A percentile compares a stretch with the other conserved stretches of the same genome.
Conservation (phyloP, 1,140 invertebrate species). For the Pectinophora gossypiella region DNA sequence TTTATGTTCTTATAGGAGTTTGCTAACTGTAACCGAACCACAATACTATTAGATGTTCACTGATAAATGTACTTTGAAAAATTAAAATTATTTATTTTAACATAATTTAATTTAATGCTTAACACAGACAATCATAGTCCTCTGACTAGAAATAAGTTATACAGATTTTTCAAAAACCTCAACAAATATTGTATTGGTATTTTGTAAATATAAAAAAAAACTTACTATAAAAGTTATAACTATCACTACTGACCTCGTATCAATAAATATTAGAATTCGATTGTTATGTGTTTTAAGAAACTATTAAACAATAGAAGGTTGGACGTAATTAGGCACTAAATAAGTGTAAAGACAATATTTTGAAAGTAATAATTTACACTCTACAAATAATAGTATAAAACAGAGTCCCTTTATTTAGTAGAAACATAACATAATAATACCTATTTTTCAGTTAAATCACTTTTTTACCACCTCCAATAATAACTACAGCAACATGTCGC, state of each 20-base stretch:
- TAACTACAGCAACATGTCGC: constrained; percentile 58
- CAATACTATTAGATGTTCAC: too few species aligned
- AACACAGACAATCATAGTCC: constrained; percentile 64
- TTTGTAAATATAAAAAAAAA: constrained; percentile 31
- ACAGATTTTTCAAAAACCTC: constrained; percentile 45
- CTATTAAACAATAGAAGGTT: constrained; percentile 63
- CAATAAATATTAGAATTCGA: constrained; percentile 68
- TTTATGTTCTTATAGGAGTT: too few species aligned
- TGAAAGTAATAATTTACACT: constrained; percentile 65
- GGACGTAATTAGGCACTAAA: constrained; percentile 68
- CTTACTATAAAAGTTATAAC: constrained; percentile 42
- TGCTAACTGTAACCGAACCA: too few species aligned
- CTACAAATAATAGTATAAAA: constrained; percentile 65
- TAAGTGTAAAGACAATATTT: constrained; percentile 49
- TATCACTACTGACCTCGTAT: constrained; percentile 64
- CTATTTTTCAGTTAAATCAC: constrained; percentile 61
- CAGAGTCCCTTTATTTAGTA: constrained; percentile 46
- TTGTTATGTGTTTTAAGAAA: constrained; percentile 51
- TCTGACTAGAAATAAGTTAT: constrained; percentile 66
- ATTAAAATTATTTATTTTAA: too few species aligned
- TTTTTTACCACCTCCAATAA: constrained; percentile 58
- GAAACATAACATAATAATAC: constrained; percentile 70
- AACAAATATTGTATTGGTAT: constrained; percentile 47
- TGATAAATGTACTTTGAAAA: too few species aligned
- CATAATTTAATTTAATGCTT: constrained; percentile 39